Percentiles rank a stretch among this genome's conserved stretches.
phyloP scores from a whole-genome alignment of 2,797 vertebrate genomes.

The Fratercula arctica region DNA sequence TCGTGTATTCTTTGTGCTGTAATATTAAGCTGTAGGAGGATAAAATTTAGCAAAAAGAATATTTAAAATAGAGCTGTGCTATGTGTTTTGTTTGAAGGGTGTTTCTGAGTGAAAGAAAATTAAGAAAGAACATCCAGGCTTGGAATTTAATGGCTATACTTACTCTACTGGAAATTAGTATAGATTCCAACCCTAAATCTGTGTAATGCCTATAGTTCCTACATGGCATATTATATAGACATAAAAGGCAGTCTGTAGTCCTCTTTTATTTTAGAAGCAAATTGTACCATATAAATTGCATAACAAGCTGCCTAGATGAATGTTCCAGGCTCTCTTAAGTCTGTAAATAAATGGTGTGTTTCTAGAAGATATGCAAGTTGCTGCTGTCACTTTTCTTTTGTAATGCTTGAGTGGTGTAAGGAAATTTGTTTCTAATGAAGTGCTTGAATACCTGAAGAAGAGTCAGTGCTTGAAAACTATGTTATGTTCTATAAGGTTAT shows the following conservation, averaged over 20 bases:
- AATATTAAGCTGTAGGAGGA: not conserved
- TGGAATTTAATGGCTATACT: not conserved
- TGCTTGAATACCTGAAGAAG: not conserved
- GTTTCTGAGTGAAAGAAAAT: conserved; percentile 1
- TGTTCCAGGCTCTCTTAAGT: not conserved
- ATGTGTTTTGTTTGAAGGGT: not conserved
- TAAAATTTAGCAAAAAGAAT: not conserved
- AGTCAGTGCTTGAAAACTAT: not conserved
- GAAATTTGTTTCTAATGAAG: not conserved
- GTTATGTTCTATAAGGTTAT: not conserved
- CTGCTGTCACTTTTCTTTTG: not conserved
- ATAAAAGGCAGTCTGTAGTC: not conserved
- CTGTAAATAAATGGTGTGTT: conserved; percentile 14
- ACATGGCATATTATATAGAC: not conserved
- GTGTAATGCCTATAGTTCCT: not conserved
- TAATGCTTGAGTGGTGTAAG: not conserved
- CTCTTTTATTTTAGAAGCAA: not conserved
- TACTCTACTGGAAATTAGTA: not conserved
- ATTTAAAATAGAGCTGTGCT: not conserved
- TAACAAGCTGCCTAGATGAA: not conserved
- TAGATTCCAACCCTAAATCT: not conserved
- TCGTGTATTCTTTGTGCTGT: not conserved
- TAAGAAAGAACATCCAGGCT: not conserved
- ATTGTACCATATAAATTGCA: not conserved
- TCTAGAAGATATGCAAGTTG: not conserved